Conservation (phyloP, 2,797 vertebrate genomes). For the Oreochromis grahami region DNA sequence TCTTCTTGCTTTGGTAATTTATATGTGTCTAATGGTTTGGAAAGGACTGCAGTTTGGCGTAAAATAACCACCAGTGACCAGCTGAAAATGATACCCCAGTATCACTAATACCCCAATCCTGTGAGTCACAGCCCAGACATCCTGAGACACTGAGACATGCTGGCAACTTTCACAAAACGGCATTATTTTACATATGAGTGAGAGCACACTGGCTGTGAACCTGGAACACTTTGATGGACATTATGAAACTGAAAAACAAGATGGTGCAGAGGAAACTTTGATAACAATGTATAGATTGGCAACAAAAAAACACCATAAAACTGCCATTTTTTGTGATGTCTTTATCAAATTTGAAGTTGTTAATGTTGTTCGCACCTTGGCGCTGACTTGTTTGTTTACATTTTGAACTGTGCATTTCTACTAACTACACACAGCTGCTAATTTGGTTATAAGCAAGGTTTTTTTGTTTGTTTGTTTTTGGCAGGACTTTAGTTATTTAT, state of each 20-base stretch:
- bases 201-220: background rate
- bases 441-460: background rate
- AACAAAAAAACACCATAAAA: background rate
- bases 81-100: background rate
- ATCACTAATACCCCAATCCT: background rate
- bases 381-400: background rate
- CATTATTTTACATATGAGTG: background rate
- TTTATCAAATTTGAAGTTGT: background rate
- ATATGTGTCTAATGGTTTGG: background rate
- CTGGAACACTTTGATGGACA: background rate
- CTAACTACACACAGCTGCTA: background rate
- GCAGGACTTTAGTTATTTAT: background rate
- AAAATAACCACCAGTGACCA: background rate
- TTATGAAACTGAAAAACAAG: background rate
- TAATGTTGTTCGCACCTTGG: background rate
- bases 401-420: background rate
- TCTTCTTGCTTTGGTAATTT: background rate
- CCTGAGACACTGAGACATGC: background rate
- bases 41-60: background rate
- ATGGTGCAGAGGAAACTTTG: background rate
- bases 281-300: background rate
- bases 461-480: background rate
- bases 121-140: rapidly evolving
- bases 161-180: background rate
- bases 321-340: background rate